A percentile compares a stretch with the other conserved stretches of the same genome.
Conservation (phyloP, 53 echinoderm and acorn worm genomes). For the Stichopus horrens region DNA sequence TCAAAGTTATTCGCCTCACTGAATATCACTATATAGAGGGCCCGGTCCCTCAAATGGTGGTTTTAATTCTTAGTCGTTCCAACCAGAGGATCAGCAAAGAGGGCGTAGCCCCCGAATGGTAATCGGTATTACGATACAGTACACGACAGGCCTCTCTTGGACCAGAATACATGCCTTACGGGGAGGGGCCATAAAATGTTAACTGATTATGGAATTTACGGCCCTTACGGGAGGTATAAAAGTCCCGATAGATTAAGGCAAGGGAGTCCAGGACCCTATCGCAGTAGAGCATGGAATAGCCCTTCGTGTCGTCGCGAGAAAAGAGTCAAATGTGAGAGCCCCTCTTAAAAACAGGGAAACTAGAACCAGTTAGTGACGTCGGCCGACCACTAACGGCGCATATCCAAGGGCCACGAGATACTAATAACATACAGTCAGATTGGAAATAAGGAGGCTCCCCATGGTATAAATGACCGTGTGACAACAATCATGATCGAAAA, state of each 20-base stretch:
- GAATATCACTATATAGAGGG: not conserved
- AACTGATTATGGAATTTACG: no score
- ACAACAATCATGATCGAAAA: not conserved
- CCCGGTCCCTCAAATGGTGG: not conserved
- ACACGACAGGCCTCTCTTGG: no score
- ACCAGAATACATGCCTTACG: not conserved
- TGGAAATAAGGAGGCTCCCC: slow-evolving; percentile 1
- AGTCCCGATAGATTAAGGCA: no score
- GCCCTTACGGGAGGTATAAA: no score
- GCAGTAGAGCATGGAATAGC: no score
- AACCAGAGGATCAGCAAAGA: not conserved
- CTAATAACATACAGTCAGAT: not conserved
- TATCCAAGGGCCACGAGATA: not conserved
- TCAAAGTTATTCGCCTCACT: not conserved
- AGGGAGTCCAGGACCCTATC: no score
- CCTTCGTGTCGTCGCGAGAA: no score
- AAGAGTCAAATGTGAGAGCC: no score
- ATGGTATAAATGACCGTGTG: not conserved
- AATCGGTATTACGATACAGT: not conserved
- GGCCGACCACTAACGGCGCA: not conserved
- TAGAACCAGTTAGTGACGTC: no score
- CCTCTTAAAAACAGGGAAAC: no score
- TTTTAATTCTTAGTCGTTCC: not conserved
- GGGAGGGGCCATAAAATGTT: no score
- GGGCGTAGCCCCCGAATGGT: not conserved